A percentile compares a stretch with the other conserved stretches of the same genome.
Conservation (phyloP, 2,113 vertebrate species). For the Campylomormyrus tamandua region DNA sequence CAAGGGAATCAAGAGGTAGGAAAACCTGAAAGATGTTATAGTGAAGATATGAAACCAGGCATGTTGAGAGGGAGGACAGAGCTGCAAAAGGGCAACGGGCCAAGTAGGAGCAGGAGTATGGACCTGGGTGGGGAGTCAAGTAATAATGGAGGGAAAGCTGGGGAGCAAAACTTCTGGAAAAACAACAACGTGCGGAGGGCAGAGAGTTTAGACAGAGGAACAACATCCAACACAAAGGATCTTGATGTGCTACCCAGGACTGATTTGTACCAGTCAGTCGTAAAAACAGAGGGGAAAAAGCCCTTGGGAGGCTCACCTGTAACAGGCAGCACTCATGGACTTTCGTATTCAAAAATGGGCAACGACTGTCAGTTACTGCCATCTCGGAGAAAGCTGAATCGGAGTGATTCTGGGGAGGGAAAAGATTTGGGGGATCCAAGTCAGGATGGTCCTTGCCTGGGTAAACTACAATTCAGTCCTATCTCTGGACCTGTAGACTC, state of each 20-base stretch:
- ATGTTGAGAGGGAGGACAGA: constrained; percentile 36
- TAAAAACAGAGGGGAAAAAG: constrained; percentile 11
- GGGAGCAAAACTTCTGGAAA: background rate
- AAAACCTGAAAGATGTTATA: constrained; percentile 7
- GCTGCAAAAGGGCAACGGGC: constrained; percentile 23
- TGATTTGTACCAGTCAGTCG: constrained; percentile 17
- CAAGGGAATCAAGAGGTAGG: constrained; percentile 12
- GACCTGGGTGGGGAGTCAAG: constrained; percentile 40
- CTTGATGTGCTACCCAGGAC: constrained; percentile 24
- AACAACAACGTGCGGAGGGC: constrained; percentile 1
- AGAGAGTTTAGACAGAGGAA: constrained; percentile 29
- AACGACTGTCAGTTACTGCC: constrained; percentile 45
- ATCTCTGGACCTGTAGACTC: constrained; percentile 8
- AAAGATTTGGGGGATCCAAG: background rate
- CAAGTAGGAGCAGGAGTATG: constrained; percentile 51
- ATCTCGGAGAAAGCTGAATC: constrained; percentile 35
- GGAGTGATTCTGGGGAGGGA: background rate
- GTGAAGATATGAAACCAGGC: background rate
- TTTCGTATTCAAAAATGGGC: constrained; percentile 21
- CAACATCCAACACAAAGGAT: background rate
- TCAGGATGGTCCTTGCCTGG: background rate
- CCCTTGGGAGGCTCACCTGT: background rate
- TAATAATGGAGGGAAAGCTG: background rate
- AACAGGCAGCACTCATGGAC: background rate
- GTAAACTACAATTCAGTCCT: constrained; percentile 7